phyloP scores from a whole-genome alignment of 2,888 invertebrate genomes.

The Sminthurides aquaticus region DNA sequence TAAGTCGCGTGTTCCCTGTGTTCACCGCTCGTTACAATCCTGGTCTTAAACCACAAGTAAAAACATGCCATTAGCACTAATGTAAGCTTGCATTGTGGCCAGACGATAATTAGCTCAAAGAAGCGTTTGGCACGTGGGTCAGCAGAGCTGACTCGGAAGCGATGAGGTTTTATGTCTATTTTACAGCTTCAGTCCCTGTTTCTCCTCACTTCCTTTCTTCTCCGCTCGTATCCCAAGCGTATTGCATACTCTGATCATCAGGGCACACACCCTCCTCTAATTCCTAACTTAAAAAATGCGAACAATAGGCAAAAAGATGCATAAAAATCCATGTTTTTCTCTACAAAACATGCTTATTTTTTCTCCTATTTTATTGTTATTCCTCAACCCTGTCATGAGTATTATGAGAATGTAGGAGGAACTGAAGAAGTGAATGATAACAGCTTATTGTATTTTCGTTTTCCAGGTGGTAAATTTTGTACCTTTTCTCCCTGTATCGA shows the following conservation, averaged over 20 bases:
- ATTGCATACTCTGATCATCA: neutral
- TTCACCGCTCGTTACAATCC: no score
- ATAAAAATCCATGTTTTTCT: neutral
- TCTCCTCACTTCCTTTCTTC: neutral
- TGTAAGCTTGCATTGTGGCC: no score
- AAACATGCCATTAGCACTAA: no score
- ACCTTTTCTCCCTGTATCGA: constrained; percentile 99
- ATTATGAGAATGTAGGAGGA: neutral
- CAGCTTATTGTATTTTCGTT: neutral
- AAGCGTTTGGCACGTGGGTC: neutral
- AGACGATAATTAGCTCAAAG: no score
- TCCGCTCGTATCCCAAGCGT: no score
- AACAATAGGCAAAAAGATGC: neutral
- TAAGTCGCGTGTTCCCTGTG: no score
- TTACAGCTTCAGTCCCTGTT: neutral
- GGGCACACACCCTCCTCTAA: neutral
- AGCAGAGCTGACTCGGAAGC: neutral
- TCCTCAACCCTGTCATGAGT: neutral
- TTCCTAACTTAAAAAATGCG: neutral
- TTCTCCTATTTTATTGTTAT: neutral
- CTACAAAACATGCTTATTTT: neutral
- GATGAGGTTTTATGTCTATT: neutral
- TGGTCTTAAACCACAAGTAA: no score
- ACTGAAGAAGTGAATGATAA: neutral
- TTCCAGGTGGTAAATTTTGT: constrained; percentile 60